Base-by-base conservation (phyloP, 2,797 vertebrate species). In the Eptatretus atami region DNA sequence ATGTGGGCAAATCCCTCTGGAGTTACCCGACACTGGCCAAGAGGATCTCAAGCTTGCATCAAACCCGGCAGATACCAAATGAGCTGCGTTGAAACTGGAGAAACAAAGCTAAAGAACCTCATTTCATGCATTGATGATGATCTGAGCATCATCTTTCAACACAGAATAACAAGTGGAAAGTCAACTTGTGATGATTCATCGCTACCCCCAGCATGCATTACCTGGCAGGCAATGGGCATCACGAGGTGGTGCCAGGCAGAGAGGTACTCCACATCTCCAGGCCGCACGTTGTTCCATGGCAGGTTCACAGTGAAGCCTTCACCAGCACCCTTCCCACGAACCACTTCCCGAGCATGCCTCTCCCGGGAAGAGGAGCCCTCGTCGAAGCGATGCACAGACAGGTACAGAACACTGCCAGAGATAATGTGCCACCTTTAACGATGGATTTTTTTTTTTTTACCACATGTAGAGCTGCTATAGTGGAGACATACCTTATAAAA, bases 341-440 rank as follows among this genome's bases (percentile, higher is more conserved):
- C 68, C 68, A 3, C 75, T 73, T 64, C 78, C 72, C 0, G 74
- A 84, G 3, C 86, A 80, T 65, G 78, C 72, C 0, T 82, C 82
- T 11, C 69, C 73, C 2, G 84, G 84, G 70, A 86, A 90, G 75
- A 86, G 86, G 64, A 64, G n/a, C 78, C 82, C 1, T 77, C 70
- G 69, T 90, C 84, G 9, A 84, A 86, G 66, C 84, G 83, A 71
- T 90, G 84, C 65, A 90, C 74, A 13, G 84, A 90, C 64, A 87
- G 2, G 63, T 86, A 90, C 1, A 90, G 74, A 53, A 90, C 76
- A 2, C 84, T 90, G 69, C 3, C 31, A 44, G 31, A 8, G 31
- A 8, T 44, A 44, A 44, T 44, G 31, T 44, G 31, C 31, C 31
- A 44, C 31, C 31, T 44, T 44, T 44, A 44, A 44, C 31, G 31